Base-by-base conservation (phyloP, 2,888 invertebrate species). In the Chymomyza amoena region DNA sequence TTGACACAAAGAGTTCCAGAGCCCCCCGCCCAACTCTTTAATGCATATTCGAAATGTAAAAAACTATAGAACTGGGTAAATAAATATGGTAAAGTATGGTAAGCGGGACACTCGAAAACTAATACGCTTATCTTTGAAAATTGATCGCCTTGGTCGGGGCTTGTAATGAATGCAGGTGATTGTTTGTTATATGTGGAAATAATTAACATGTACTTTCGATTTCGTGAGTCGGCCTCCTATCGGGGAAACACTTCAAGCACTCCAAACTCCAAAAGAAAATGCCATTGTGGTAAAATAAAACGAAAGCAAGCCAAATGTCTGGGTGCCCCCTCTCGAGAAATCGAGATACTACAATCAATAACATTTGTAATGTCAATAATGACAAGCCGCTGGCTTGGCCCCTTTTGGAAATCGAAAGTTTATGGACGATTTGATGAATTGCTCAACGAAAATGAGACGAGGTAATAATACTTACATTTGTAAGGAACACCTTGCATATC, bases 141-240 rank as follows among this genome's bases (percentile, higher is more conserved):
- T 79, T 70, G 81, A 84, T 84, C 81, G 73, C 70, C 28, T 68
- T 63, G 69, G 15, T 10, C 4, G n/a, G 9, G 18, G 13, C 25
- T 25, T 18, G 57, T 75, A 73, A 75, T 78, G 79, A 84, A 83
- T 85, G 85, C 85, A 84, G 81, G 85, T 84, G 83, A 83, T 80
- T 83, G 81, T 84, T 61, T 25, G 13, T 64, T 81, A 78, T 84
- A 76, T 86, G 82, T 75, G 76, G 76, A 84, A 87, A 87, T 82
- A 88, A 85, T 88, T 87, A 85, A 84, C 85, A 82, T 82, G 87
- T 84, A 88, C 84, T 88, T 84, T 88, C 88, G 67, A 88, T 88
- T 85, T 88, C 84, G 84, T 86, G 81, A 66, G 72, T 52, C 45
- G 56, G 7, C 13, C 57, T 15, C 13, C 57, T 15, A 57, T 57